Base-by-base conservation (phyloP, 1,140 invertebrate species). In the Dysdera silvatica region DNA sequence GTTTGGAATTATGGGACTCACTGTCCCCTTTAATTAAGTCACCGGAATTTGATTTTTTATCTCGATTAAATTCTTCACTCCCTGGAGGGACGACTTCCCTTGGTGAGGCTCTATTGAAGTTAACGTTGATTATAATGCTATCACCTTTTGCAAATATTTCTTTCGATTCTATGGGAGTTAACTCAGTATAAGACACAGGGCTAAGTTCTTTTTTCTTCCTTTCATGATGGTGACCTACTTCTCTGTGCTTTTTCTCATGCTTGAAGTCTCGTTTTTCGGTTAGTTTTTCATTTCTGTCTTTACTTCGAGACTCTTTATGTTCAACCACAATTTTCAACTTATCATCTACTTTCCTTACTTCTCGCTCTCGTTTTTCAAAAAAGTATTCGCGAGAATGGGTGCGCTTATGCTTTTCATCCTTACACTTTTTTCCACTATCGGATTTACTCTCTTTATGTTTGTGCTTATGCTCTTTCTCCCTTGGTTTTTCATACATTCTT, bases 121-220 rank as follows among this genome's bases (percentile, higher is more conserved):
- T 91, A 6, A 94, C 88, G 74, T 89, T 92, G 0, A 94, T 89
- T 31, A 92, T 79, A 56, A 94, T 93, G 72, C 91, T 92, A 75
- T 92, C 89, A 4, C 90, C 91, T 26, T 89, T 91, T 0, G 89
- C 87, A 71, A 91, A 92, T 0, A 94, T 88, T 77, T 92, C 89
- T 74, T 94, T 94, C 0, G 72, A 72, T 37, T 73, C 71, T 4
- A 73, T 59, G 20, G 63, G 54, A 20, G 63, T 55, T 20, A 60
- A n/a, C 41, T 65, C 63, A 31, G 56, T 28, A 43, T 65, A 65
- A 24, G 56, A 41, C 12, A 32, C 58, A 33, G 37, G 40, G 47
- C 40, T 57, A 48, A 1, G 54, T 54, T 65, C 45, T 41, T 45
- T 41, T 57, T 60, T 65, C 16, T 55, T 51, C 26, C 45, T 20